phyloP scores from a whole-genome alignment of 2,797 vertebrate genomes.

The Neoniphon sammara region DNA sequence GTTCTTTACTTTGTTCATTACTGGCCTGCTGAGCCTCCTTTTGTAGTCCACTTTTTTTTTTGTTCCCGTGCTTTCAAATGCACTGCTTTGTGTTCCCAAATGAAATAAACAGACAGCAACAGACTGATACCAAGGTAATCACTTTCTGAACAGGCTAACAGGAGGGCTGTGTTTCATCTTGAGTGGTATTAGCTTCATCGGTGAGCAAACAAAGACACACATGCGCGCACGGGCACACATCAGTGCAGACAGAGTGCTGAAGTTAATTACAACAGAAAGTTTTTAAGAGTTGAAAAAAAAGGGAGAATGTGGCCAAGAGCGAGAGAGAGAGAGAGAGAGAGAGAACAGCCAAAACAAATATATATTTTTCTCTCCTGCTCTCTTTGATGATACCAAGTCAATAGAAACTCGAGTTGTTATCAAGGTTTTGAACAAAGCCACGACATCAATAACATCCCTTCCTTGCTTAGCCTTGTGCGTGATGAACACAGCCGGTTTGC shows the following conservation, averaged over 20 bases:
- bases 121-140: too few relatives aligned
- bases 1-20: too few relatives aligned
- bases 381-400: constrained; percentile 28
- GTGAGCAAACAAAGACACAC: too few relatives aligned
- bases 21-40: too few relatives aligned
- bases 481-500: constrained; percentile 26
- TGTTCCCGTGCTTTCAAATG: too few relatives aligned
- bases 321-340: background rate
- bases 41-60: too few relatives aligned
- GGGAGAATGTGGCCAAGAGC: too few relatives aligned
- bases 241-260: too few relatives aligned
- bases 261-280: background rate
- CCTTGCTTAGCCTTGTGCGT: background rate
- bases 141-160: constrained; percentile 20
- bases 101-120: too few relatives aligned
- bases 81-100: too few relatives aligned
- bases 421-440: constrained; percentile 22
- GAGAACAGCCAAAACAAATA: background rate
- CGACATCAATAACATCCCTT: constrained; percentile 36
- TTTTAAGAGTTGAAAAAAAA: background rate
- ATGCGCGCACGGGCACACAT: too few relatives aligned
- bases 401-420: constrained; percentile 25
- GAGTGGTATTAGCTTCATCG: too few relatives aligned
- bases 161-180: background rate
- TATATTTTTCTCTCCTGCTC: constrained; percentile 19